A percentile compares a stretch with the other conserved stretches of the same genome.
phyloP scores from a whole-genome alignment of 2,113 vertebrate species.

The Onychostruthus taczanowskii region DNA sequence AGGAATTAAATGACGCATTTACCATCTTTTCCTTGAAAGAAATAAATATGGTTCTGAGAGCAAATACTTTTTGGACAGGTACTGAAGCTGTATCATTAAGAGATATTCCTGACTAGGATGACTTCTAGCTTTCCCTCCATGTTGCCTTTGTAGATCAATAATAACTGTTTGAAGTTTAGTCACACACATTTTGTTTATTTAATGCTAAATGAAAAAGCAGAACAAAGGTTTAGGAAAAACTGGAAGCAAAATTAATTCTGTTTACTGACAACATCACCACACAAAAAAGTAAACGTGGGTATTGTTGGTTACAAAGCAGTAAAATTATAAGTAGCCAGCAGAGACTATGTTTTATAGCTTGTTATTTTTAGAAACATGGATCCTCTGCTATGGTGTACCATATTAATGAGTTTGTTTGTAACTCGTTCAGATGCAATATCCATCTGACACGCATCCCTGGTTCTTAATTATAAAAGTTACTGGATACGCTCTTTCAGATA shows the following conservation, averaged over 20 bases:
- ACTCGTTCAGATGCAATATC: neutral
- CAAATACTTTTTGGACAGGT: neutral
- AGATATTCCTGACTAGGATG: neutral
- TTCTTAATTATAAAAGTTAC: neutral
- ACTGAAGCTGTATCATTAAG: neutral
- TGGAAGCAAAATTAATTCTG: neutral
- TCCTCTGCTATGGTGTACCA: neutral
- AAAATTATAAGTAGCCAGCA: neutral
- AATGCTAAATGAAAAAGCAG: neutral
- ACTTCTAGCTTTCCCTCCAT: neutral
- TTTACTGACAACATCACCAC: neutral
- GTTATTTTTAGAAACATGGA: neutral
- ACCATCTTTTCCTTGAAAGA: neutral
- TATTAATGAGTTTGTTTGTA: neutral
- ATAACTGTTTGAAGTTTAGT: neutral
- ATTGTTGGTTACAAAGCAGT: neutral
- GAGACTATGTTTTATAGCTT: neutral
- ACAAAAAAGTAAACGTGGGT: neutral
- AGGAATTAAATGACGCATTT: neutral
- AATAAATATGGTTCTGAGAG: neutral
- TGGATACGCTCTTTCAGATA: neutral
- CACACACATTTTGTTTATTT: neutral
- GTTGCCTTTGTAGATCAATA: neutral
- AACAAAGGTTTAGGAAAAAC: conserved; percentile 6
- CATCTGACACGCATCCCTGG: neutral